phyloP scores from a whole-genome alignment of 2,113 vertebrate genomes.

The Malurus melanocephalus region DNA sequence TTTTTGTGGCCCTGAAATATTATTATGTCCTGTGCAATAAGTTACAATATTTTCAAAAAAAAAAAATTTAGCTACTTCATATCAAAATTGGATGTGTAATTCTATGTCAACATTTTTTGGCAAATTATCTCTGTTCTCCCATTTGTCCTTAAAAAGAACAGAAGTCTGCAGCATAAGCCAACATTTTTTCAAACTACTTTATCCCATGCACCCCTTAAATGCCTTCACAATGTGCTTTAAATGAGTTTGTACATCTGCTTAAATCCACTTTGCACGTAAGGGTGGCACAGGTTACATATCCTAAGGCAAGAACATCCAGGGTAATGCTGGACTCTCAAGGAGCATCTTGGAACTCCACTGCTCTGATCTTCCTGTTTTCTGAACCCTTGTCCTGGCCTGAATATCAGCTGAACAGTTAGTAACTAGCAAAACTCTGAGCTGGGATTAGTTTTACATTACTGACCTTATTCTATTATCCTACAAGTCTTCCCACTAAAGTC shows the following conservation, averaged over 20 bases:
- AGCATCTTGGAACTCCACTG: neutral
- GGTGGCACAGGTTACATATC: neutral
- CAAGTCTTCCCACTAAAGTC: neutral
- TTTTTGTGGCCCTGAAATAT: neutral
- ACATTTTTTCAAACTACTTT: neutral
- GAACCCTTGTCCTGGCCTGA: neutral
- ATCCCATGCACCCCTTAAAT: neutral
- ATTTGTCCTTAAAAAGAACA: neutral
- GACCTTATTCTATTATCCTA: neutral
- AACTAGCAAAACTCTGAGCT: neutral
- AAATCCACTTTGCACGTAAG: neutral
- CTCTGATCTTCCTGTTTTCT: neutral
- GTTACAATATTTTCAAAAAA: neutral
- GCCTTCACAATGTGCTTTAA: neutral
- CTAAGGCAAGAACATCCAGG: neutral
- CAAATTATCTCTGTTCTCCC: neutral
- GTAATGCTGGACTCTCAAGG: neutral
- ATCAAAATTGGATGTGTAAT: neutral
- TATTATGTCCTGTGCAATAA: neutral
- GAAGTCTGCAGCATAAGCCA: neutral
- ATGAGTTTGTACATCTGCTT: neutral
- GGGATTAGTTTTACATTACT: neutral
- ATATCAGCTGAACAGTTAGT: neutral
- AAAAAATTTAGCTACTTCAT: neutral
- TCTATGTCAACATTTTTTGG: neutral